A percentile compares a stretch with the other conserved stretches of the same genome.
These are phyloP conservation scores for Amiota mariae DNA, from an alignment of 2,888 invertebrate species.

Conservation along the genomic window DNA sequence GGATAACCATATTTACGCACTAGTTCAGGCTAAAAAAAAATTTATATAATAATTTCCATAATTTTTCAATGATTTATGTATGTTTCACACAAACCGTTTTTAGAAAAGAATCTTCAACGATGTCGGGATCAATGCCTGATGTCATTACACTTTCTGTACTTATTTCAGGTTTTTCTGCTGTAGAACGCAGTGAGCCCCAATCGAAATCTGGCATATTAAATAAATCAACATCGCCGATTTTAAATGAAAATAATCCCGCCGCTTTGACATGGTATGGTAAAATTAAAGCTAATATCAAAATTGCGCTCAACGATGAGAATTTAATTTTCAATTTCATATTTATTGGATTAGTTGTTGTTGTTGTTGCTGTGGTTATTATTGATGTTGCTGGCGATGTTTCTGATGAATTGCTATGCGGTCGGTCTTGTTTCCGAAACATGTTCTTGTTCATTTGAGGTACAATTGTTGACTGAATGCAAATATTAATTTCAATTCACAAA, in stretches of 20 bases:
- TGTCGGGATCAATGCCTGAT: constrained; percentile 59
- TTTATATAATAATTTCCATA: neutral
- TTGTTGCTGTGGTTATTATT: neutral
- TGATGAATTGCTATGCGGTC: no score
- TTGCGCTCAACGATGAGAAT: constrained; percentile 21
- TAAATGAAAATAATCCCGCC: constrained; percentile 50
- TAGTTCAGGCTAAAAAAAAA: constrained; percentile 74
- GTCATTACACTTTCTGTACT: constrained; percentile 27
- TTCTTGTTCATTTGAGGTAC: constrained; percentile 46
- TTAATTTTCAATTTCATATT: neutral
- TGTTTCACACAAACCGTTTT: constrained; percentile 59
- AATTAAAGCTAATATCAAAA: constrained; percentile 35
- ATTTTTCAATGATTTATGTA: neutral
- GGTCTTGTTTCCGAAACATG: constrained; percentile 11
- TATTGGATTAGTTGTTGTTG: no score
- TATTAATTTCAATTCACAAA: neutral
- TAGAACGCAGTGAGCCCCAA: constrained; percentile 23
- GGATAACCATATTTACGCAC: constrained; percentile 79
- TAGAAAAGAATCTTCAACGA: constrained; percentile 64
- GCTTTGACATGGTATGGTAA: constrained; percentile 33
- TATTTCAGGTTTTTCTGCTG: neutral
- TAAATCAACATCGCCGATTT: constrained; percentile 56
- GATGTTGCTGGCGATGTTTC: neutral
- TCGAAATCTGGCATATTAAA: constrained; percentile 53
- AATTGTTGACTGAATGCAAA: constrained; percentile 54